Conservation (phyloP, 2,113 vertebrate species). For the Lepus americanus region DNA sequence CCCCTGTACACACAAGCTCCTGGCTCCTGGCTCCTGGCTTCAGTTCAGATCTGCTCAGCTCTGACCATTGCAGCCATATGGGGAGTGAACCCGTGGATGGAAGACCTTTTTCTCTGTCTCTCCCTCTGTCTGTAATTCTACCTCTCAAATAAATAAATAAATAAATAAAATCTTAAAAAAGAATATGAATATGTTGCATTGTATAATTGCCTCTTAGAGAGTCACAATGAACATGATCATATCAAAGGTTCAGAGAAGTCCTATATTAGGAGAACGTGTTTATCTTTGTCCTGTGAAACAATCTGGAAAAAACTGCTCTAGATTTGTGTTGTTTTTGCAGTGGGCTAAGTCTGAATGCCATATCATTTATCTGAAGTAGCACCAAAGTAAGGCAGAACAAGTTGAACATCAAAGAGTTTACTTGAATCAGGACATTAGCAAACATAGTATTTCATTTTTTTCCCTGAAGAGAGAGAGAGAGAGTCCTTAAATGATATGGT, state of each 20-base stretch:
- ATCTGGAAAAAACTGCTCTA: neutral
- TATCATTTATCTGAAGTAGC: slow-evolving; percentile 23
- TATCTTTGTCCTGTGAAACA: slow-evolving; percentile 53
- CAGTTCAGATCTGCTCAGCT: no score
- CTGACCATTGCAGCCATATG: no score
- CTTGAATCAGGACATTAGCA: neutral
- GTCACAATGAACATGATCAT: neutral
- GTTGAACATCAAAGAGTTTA: slow-evolving; percentile 41
- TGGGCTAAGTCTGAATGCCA: neutral
- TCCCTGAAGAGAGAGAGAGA: neutral
- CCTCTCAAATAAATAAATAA: no score
- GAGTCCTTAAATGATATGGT: slow-evolving; percentile 34
- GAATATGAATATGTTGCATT: neutral
- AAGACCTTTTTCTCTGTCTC: no score
- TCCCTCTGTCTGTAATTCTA: no score
- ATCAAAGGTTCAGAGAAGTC: slow-evolving; percentile 35
- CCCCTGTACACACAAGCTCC: no score
- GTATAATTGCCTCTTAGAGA: neutral
- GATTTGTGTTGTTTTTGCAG: slow-evolving; percentile 32
- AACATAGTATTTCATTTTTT: slow-evolving; percentile 60
- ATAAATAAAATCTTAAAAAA: no score
- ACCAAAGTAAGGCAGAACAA: slow-evolving; percentile 43
- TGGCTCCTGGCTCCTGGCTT: no score
- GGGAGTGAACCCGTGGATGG: no score
- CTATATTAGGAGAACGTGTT: neutral